Conservation (phyloP, 2,797 vertebrate genomes). For the Microhierax caerulescens region DNA sequence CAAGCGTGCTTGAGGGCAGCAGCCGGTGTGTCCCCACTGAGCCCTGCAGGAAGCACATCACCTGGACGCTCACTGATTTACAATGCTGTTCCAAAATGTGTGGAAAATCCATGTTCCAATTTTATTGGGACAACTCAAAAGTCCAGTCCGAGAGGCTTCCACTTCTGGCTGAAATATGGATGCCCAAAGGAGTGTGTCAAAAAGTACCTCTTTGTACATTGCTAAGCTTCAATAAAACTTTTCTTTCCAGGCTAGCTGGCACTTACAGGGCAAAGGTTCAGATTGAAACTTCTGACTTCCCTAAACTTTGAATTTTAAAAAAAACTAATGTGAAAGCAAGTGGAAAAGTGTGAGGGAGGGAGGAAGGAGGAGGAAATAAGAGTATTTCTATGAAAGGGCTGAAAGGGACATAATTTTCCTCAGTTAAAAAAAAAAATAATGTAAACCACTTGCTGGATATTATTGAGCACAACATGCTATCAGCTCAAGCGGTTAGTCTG, state of each 20-base stretch:
- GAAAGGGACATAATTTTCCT: constrained; percentile 27
- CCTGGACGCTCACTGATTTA: background rate
- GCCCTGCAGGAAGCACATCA: background rate
- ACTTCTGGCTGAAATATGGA: background rate
- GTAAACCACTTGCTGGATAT: background rate
- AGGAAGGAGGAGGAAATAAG: background rate
- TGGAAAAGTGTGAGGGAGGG: background rate
- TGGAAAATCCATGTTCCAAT: background rate
- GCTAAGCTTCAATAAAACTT: background rate
- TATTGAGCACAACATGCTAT: background rate
- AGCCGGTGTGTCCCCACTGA: fast-evolving
- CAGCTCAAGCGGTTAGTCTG: background rate
- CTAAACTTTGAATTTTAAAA: constrained; percentile 40
- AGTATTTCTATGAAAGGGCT: background rate
- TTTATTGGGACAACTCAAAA: background rate
- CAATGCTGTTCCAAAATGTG: background rate
- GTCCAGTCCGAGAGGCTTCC: background rate
- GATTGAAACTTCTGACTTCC: background rate
- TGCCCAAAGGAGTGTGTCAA: background rate
- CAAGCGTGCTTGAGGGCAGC: background rate
- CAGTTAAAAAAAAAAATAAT: background rate
- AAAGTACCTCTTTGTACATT: background rate
- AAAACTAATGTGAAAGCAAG: background rate
- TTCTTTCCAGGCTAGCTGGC: background rate
- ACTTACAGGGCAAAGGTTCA: background rate